phyloP scores from a whole-genome alignment of 2,113 vertebrate species.

The Tapirus terrestris region DNA sequence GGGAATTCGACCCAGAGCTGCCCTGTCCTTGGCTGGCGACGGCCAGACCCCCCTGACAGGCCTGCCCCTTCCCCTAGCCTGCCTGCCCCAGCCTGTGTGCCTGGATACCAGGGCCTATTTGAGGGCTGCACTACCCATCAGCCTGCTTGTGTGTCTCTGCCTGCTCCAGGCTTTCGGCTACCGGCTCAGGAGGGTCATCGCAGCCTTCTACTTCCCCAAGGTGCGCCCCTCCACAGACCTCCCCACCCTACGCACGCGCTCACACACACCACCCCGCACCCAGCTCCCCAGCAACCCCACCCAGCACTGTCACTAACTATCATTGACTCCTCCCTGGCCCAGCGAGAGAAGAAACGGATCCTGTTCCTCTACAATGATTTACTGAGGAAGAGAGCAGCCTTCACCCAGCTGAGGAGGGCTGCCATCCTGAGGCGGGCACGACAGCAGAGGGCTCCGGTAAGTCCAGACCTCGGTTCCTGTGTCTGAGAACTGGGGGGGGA shows the following conservation, averaged over 20 bases:
- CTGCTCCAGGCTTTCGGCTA: constrained; percentile 89
- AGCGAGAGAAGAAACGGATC: constrained; percentile 92
- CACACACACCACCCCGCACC: neutral
- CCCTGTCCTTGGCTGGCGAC: neutral
- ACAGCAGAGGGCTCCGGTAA: constrained; percentile 63
- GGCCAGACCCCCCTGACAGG: neutral
- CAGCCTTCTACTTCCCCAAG: constrained; percentile 92
- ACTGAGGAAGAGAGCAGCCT: constrained; percentile 83
- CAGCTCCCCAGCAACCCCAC: neutral
- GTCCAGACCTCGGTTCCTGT: neutral
- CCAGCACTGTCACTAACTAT: neutral
- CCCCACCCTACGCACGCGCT: too few relatives aligned
- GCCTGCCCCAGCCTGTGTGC: constrained; percentile 83
- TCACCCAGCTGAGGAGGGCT: constrained; percentile 77
- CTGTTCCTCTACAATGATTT: constrained; percentile 93
- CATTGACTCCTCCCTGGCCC: neutral
- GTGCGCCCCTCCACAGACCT: constrained; percentile 75
- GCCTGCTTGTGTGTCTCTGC: constrained; percentile 85
- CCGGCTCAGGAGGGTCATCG: constrained; percentile 89
- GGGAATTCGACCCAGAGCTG: neutral
- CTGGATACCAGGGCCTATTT: constrained; percentile 82
- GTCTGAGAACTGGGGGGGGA: neutral
- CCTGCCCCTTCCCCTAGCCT: constrained; percentile 73
- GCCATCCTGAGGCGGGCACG: constrained; percentile 24
- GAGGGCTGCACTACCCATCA: constrained; percentile 73